phyloP scores from a whole-genome alignment of 2,113 vertebrate genomes.

The Cyphomyrus plagiostoma region DNA sequence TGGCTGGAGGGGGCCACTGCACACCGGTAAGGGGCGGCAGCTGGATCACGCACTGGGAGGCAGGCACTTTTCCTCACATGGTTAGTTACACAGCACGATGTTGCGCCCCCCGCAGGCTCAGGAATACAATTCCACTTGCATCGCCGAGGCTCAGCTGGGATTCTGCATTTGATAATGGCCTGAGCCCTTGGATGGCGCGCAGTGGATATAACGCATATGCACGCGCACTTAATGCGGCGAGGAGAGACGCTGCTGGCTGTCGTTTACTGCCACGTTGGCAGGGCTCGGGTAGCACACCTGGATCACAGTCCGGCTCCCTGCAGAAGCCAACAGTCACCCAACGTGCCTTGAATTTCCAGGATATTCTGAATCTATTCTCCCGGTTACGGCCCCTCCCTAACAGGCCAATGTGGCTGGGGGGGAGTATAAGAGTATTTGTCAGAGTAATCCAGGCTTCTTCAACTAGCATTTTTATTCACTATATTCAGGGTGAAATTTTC shows the following conservation, averaged over 20 bases:
- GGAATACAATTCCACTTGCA: neutral
- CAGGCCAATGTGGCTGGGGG: neutral
- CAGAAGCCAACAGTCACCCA: neutral
- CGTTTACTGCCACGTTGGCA: neutral
- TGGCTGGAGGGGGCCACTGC: neutral
- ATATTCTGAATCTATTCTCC: neutral
- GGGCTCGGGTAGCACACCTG: neutral
- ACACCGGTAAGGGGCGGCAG: neutral
- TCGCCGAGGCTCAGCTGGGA: neutral
- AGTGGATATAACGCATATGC: neutral
- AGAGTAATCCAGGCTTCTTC: neutral
- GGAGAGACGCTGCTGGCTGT: neutral
- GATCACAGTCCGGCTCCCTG: neutral
- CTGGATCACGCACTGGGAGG: neutral
- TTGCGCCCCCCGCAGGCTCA: neutral
- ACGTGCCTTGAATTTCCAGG: neutral
- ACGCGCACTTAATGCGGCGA: neutral
- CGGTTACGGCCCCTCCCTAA: neutral
- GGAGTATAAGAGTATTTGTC: neutral
- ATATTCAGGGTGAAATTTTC: slow-evolving; percentile 12
- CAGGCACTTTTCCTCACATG: neutral
- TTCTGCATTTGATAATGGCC: neutral
- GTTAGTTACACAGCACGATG: neutral
- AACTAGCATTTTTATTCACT: neutral
- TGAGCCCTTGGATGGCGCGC: neutral